A percentile compares a stretch with the other conserved stretches of the same genome.
phyloP scores from a whole-genome alignment of 2,888 invertebrate genomes.

The Odontothrips loti region DNA sequence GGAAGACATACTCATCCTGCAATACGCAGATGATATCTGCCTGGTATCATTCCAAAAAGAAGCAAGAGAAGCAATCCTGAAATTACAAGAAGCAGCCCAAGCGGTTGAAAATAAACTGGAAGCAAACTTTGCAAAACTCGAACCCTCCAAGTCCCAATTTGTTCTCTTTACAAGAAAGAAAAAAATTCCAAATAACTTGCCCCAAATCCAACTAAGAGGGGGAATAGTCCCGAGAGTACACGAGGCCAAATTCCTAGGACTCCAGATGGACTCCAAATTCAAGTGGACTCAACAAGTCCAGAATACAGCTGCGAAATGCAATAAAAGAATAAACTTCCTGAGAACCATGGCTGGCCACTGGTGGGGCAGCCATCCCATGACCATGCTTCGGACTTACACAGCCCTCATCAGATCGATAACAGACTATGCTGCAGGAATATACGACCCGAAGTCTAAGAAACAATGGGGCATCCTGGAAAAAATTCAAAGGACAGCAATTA shows the following conservation, averaged over 20 bases:
- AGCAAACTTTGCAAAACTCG: background rate
- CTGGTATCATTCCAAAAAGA: background rate
- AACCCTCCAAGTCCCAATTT: constrained; percentile 17
- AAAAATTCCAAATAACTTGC: background rate
- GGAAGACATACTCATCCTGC: constrained; percentile 22
- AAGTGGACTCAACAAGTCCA: background rate
- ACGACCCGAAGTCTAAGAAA: background rate
- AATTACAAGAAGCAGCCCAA: constrained; percentile 12
- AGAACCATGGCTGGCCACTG: background rate
- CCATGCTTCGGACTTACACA: background rate
- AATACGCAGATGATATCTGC: constrained; percentile 34
- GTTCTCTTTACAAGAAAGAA: constrained; percentile 26
- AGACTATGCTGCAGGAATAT: constrained; percentile 31
- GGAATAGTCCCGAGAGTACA: background rate
- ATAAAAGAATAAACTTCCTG: constrained; percentile 27
- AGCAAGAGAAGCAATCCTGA: background rate
- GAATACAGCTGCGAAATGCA: background rate
- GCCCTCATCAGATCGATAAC: constrained; percentile 30
- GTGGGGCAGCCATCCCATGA: constrained; percentile 22
- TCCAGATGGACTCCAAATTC: constrained; percentile 5
- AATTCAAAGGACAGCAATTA: constrained; percentile 25
- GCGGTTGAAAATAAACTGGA: background rate
- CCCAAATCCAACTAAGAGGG: background rate
- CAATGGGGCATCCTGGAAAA: constrained; percentile 14
- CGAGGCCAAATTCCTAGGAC: background rate